These are phyloP conservation scores for Tineola bisselliella DNA, from an alignment of 2,888 invertebrate genomes.

Conservation along the genomic window DNA sequence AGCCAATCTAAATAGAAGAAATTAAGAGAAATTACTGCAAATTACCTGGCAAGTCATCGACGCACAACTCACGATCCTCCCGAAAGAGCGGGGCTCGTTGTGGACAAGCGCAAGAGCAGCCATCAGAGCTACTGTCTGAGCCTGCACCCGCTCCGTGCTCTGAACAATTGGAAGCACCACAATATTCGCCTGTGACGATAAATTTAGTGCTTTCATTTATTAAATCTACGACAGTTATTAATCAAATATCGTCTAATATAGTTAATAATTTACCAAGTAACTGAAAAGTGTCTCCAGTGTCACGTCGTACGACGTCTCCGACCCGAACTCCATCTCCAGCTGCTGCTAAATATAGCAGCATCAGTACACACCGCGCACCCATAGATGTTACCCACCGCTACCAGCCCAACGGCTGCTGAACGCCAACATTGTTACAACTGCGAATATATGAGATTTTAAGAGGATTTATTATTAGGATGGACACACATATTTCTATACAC, in stretches of 20 bases:
- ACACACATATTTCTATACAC: too few relatives aligned
- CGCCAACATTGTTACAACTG: neutral
- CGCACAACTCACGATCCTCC: conserved; percentile 85
- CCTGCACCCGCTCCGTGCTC: conserved; percentile 47
- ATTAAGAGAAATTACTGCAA: too few relatives aligned
- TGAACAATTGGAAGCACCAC: conserved; percentile 48
- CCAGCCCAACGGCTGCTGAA: neutral
- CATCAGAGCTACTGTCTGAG: conserved; percentile 23
- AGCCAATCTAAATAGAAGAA: too few relatives aligned
- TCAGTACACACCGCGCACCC: conserved; percentile 29
- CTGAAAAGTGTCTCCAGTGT: conserved; percentile 55
- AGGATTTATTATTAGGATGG: too few relatives aligned
- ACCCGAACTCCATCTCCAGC: conserved; percentile 35
- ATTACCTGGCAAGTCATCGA: conserved; percentile 84
- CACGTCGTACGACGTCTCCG: conserved; percentile 49
- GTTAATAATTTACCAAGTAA: conserved; percentile 31
- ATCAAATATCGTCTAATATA: neutral
- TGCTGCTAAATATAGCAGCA: conserved; percentile 41
- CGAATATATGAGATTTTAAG: too few relatives aligned
- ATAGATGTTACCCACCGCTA: conserved; percentile 52
- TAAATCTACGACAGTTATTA: too few relatives aligned
- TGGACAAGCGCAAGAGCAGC: conserved; percentile 82
- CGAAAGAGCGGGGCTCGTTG: conserved; percentile 80
- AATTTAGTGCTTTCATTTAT: too few relatives aligned
- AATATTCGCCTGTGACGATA: conserved; percentile 41